These are phyloP conservation scores for Thunnus thynnus DNA, from an alignment of 2,113 vertebrate species.

Conservation along the genomic window DNA sequence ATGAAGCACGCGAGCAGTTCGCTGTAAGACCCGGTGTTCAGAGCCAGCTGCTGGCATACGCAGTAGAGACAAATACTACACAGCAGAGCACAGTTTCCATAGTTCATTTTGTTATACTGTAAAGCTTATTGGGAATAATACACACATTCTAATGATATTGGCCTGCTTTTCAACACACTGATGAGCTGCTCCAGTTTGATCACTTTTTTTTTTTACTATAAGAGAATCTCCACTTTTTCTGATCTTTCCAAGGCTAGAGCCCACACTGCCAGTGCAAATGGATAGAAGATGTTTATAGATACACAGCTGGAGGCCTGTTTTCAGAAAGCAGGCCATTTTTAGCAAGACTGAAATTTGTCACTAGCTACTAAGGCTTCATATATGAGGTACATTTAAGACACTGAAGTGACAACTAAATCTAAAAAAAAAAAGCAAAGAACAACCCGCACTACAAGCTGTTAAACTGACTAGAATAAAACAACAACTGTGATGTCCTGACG, in stretches of 20 bases:
- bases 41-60: neutral
- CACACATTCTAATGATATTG: too few relatives aligned
- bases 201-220: too few relatives aligned
- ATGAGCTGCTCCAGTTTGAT: too few relatives aligned
- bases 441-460: neutral
- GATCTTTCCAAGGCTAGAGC: too few relatives aligned
- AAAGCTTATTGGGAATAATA: too few relatives aligned
- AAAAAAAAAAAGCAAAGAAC: neutral
- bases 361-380: neutral
- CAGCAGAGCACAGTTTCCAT: too few relatives aligned
- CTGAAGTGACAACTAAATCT: neutral
- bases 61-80: neutral
- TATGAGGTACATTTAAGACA: constrained; percentile 1
- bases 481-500: neutral
- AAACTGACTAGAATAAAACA: neutral
- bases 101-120: too few relatives aligned
- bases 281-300: neutral
- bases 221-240: too few relatives aligned
- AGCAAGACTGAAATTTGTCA: neutral
- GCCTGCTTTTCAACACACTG: too few relatives aligned
- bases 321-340: neutral
- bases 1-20: neutral
- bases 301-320: neutral
- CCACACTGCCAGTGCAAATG: neutral
- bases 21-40: neutral